Evolutionary conservation across 2,888 invertebrate genomes (phyloP), one percentile per base, ranked within the genome.

Genomic region (Miltochrista miniata): DNA sequence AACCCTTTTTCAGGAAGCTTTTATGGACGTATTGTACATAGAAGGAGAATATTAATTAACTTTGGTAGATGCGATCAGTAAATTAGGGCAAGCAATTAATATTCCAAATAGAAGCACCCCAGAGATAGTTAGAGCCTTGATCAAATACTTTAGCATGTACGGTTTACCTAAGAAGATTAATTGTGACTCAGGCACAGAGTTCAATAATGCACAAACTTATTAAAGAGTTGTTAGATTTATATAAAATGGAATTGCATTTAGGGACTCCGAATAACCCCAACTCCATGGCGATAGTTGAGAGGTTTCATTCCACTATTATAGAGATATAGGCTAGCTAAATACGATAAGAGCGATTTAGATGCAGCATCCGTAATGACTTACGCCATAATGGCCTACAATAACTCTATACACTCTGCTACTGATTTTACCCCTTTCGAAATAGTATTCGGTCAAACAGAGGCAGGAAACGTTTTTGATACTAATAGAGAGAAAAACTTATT

Each of bases 81-180:
- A 58, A 45, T 13, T 70, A 42, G 69, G 63, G 7, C 69, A 72
- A 54, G 70, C 70, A 0, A 43, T 70, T 0, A 42, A 59, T 24
- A 58, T 74, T 11, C 5, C 37, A 10, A 62, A 60, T 34, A 51
- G 54, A 45, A 49, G 53, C 0, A 67, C 68, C 5, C 30, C 51
- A 13, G 51, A 51, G 12, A 14, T 47, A 18, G 24, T 51, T 5
- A 46, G 46, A 42, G 51, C 38, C 9, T 29, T 51, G 29, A n/a
- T 51, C 10, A 47, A 46, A 12, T 51, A 48, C 15, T 48, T 48
- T 31, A 41, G 36, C 3, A 36, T 33, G 1, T 49, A 49, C 11
- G 54, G 43, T 2, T 12, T 40, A 11, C 43, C 54, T 5, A 13
- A 7, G n/a, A 54, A 39, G 24, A 46, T 49, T n/a, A n/a, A n/a